These are phyloP conservation scores for Phanerotoma sp. DNA, from an alignment of 2,888 invertebrate genomes.

Conservation along the genomic window DNA sequence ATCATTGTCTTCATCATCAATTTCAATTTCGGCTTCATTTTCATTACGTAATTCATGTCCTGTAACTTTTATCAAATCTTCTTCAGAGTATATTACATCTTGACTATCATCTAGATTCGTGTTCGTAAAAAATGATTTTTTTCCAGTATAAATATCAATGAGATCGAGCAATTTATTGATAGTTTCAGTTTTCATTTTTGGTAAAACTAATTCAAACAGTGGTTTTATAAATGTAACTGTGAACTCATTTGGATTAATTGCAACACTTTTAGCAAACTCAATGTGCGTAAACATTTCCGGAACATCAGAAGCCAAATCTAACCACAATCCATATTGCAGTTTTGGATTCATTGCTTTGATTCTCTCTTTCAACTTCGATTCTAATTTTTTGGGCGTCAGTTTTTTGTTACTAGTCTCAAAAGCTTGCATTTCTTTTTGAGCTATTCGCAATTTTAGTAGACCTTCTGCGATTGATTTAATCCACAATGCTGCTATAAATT, in stretches of 20 bases:
- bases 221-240: constrained; percentile 39
- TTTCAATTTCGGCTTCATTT: constrained; percentile 2
- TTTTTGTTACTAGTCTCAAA: constrained; percentile 37
- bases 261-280: constrained; percentile 39
- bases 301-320: constrained; percentile 37
- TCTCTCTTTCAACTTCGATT: constrained; percentile 36
- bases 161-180: constrained; percentile 40
- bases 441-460: constrained; percentile 56
- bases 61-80: constrained; percentile 53
- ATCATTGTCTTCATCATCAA: constrained; percentile 6
- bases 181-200: constrained; percentile 30
- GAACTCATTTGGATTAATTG: constrained; percentile 42
- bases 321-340: constrained; percentile 35
- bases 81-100: constrained; percentile 57
- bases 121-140: constrained; percentile 40
- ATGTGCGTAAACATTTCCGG: constrained; percentile 41
- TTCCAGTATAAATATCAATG: constrained; percentile 42
- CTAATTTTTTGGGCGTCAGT: constrained; percentile 31
- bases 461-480: constrained; percentile 59
- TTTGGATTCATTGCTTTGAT: constrained; percentile 39
- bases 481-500: constrained; percentile 61
- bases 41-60: neutral
- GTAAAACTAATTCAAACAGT: constrained; percentile 42
- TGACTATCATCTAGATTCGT: constrained; percentile 29
- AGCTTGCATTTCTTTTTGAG: constrained; percentile 35